Base-by-base conservation (phyloP, 2,113 vertebrate species). In the Tetrax tetrax region DNA sequence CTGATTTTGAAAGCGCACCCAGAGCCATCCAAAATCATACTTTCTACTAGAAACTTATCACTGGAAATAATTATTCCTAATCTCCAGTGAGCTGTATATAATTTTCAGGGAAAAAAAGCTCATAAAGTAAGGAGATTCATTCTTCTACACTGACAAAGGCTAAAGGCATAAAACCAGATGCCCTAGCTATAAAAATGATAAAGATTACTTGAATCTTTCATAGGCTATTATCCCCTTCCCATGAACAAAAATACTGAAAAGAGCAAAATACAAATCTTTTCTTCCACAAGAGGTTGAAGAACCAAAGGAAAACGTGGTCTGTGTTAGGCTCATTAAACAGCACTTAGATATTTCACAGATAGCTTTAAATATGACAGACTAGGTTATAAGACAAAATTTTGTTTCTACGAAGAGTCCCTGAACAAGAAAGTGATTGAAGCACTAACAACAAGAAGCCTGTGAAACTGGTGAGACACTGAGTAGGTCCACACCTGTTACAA, bases 81-180 rank as follows among this genome's bases (percentile, higher is more conserved):
- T 68, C 48, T 93, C 72, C 51, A 90, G 48, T 75, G 86, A 89
- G 88, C 72, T 71, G 50, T n/a, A 87, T 25, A n/a, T 64, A 85
- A 83, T 75, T 83, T 92, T 88, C 38, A 15, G 19, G 14, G 17
- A 43, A 86, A 77, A 64, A 92, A 92, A 70, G 66, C 19, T 70
- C 57, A 82, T 72, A 92, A 93, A 96, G 80, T 56, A 81, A 81
- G 29, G 10, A 89, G 61, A 86, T 78, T 90, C 48, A 84, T 93
- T 93, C 27, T 61, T 86, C 65, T 61, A 61, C 31, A 53, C 19
- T 18, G 33, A 94, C 80, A 96, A 87, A 93, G 84, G 38, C 38
- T 81, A 48, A 88, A 96, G 71, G 56, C 87, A 47, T 87, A 93
- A 94, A 95, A 94, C 33, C 21, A 93, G 47, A 77, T 47, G 57